Evolutionary conservation across 2,888 invertebrate genomes (phyloP), one percentile per base, ranked within the genome.

Genomic region (Leptopilina drosophilae): DNA sequence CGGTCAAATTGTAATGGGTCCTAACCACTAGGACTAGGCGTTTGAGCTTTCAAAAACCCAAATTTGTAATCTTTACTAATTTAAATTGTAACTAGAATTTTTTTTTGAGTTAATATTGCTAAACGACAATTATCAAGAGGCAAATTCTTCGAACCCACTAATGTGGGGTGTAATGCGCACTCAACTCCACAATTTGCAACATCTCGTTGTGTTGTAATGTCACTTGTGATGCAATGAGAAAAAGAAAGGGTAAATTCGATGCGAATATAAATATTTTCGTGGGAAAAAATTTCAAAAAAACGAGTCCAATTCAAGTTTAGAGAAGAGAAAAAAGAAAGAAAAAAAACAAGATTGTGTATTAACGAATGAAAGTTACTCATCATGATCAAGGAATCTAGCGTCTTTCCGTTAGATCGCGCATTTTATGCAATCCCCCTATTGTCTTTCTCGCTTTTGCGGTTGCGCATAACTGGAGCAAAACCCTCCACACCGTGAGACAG

Each of bases 341-440:
- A 78, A 81, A 11, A 80, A 82, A 80, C 82, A 78, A 81, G 75
- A 81, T 75, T 78, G 77, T 67, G 79, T 80, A 82, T 82, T 81
- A 84, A 80, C 81, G 81, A 82, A 80, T 81, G 84, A 82, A 82
- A 82, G 82, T 82, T 81, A 79, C 78, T 53, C 80, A 80, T 81
- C 78, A 76, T 49, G 49, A 49, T 49, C 75, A 73, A 67, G 64
- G 76, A 64, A 76, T 77, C 59, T 78, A 42, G 80, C 66, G 64
- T 79, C 80, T 79, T 49, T 49, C 78, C 80, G 73, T 78, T 79
- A 77, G 49, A 64, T 78, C 77, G 64, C 77, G 64, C 78, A 64
- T 49, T 78, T 79, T 76, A 76, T 67, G 78, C 49, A 49, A 49
- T 80, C 6, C 81, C 81, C 26, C 81, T 40, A 82, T 82, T 83